These are phyloP conservation scores for Drosophila cognata DNA, from an alignment of 2,888 invertebrate species.

Conservation along the genomic window DNA sequence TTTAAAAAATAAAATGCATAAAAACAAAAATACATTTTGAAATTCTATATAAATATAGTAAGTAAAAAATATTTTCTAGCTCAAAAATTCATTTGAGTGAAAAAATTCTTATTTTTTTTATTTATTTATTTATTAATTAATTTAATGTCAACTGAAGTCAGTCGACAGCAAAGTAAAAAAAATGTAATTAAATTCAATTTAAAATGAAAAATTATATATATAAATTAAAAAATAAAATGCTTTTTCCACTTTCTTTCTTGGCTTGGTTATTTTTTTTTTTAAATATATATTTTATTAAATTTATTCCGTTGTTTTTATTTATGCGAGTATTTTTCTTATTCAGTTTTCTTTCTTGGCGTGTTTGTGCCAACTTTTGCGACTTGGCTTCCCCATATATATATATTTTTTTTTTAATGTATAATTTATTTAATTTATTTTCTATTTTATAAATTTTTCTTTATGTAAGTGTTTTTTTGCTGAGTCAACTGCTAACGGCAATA, in stretches of 20 bases:
- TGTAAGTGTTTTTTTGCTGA: too few species aligned
- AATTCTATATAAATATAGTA: background rate
- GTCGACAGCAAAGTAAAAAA: too few species aligned
- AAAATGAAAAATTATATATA: too few species aligned
- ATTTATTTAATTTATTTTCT: too few species aligned
- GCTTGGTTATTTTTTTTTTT: background rate
- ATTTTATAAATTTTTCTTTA: too few species aligned
- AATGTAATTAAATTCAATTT: fast-evolving
- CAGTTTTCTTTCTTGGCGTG: too few species aligned
- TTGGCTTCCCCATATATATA: background rate
- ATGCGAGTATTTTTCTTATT: background rate
- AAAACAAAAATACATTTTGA: background rate
- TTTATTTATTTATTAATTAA: too few species aligned
- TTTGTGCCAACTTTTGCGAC: too few species aligned
- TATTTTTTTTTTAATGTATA: too few species aligned
- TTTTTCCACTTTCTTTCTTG: background rate
- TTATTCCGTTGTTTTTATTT: background rate
- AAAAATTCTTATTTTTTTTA: too few species aligned
- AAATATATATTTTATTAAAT: background rate
- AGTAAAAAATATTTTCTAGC: background rate
- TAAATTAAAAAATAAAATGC: too few species aligned
- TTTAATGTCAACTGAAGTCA: too few species aligned
- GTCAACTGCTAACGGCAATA: background rate
- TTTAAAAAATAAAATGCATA: background rate
- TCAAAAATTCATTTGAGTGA: fast-evolving